These are phyloP conservation scores for Mola mola DNA, from an alignment of 2,113 vertebrate genomes.

Conservation along the genomic window DNA sequence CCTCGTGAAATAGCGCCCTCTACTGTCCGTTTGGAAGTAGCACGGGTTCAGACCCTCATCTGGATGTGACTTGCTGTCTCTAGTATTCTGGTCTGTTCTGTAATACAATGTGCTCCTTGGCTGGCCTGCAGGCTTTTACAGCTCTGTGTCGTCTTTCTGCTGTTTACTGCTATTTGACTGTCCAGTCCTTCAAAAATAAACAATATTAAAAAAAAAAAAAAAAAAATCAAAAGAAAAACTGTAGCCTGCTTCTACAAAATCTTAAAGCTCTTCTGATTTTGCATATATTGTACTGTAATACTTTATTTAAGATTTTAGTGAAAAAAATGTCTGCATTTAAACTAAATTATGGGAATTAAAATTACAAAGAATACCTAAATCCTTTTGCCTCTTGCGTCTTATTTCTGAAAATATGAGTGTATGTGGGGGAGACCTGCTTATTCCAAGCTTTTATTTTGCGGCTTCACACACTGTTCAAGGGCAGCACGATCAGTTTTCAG, in stretches of 20 bases:
- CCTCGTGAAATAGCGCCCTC: slow-evolving; percentile 49
- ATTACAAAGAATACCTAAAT: slow-evolving; percentile 82
- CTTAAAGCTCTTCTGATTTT: slow-evolving; percentile 81
- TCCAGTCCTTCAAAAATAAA: slow-evolving; percentile 51
- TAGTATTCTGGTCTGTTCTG: slow-evolving; percentile 53
- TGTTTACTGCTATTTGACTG: slow-evolving; percentile 74
- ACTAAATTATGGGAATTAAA: slow-evolving; percentile 88
- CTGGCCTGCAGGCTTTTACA: slow-evolving; percentile 72
- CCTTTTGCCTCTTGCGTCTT: slow-evolving; percentile 37
- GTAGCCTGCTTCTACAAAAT: slow-evolving; percentile 76
- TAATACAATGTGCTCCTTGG: slow-evolving; percentile 69
- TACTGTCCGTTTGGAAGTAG: slow-evolving; percentile 27
- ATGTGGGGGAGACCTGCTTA: too few relatives aligned
- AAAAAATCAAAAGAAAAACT: slow-evolving; percentile 50
- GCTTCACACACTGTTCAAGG: too few relatives aligned
- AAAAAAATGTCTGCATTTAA: slow-evolving; percentile 83
- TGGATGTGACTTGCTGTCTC: slow-evolving; percentile 62
- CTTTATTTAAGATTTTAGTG: slow-evolving; percentile 82
- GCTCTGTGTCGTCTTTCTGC: slow-evolving; percentile 76
- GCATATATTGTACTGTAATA: slow-evolving; percentile 85
- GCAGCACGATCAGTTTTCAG: too few relatives aligned
- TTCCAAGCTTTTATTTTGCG: too few relatives aligned
- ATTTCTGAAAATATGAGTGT: too few relatives aligned
- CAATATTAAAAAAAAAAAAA: slow-evolving; percentile 21
- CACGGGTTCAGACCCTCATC: slow-evolving; percentile 52